phyloP scores from a whole-genome alignment of 1,140 invertebrate species.

The Steinernema feltiae region DNA sequence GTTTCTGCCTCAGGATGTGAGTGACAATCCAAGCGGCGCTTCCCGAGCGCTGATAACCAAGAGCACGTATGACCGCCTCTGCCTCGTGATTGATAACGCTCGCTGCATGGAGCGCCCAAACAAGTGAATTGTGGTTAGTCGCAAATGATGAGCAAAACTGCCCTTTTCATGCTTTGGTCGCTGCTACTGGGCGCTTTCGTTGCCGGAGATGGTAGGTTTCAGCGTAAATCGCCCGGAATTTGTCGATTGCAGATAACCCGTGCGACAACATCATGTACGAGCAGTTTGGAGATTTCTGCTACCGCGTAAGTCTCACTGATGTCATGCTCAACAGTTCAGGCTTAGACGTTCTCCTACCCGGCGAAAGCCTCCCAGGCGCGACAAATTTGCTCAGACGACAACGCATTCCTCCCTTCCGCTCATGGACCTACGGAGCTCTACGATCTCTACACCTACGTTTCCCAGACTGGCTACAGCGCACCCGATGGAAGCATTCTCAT shows the following conservation, averaged over 20 bases:
- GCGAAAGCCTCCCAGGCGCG: neutral
- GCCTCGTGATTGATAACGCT: too few relatives aligned
- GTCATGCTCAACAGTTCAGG: neutral
- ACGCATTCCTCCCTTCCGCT: neutral
- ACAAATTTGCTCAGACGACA: neutral
- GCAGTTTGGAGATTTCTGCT: neutral
- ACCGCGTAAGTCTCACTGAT: neutral
- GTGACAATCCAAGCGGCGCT: too few relatives aligned
- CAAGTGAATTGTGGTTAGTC: too few relatives aligned
- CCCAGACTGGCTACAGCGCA: neutral
- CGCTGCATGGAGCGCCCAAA: too few relatives aligned
- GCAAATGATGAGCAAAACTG: too few relatives aligned
- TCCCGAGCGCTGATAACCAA: too few relatives aligned
- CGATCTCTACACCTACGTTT: neutral
- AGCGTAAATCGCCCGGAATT: neutral
- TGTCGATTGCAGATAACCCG: neutral
- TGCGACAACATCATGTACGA: slow-evolving; percentile 7
- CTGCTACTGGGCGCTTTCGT: neutral
- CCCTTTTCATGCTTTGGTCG: neutral
- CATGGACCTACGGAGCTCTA: neutral
- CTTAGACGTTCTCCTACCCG: neutral
- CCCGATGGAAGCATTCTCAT: neutral
- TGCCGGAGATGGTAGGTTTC: neutral
- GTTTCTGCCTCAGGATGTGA: too few relatives aligned
- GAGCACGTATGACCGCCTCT: too few relatives aligned